Base-by-base conservation (phyloP, 1,140 invertebrate genomes). In the Oreohelix idahoensis region DNA sequence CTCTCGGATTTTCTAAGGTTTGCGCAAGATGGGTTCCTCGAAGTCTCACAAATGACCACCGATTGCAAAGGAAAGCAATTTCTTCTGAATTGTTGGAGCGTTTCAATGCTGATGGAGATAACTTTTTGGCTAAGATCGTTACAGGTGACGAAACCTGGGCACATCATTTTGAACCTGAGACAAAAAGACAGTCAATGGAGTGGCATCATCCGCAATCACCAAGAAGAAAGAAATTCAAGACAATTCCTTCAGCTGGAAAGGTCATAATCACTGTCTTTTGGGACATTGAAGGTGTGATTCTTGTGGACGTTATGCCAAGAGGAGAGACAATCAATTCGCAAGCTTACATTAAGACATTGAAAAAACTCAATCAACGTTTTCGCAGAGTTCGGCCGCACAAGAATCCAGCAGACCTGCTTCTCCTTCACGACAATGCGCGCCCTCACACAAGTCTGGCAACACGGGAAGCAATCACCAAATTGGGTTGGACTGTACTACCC, bases 271-370 rank as follows among this genome's bases (percentile, higher is more conserved):
- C 63, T 66, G 63, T 66, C 63, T 66, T 66, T 66, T 66, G 29
- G 63, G 63, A 66, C 63, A 66, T 29, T 66, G 63, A 66, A 66
- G 63, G 51, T 58, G 51, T 58, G 51, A 11, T 29, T 66, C 63
- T 66, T 66, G 63, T 66, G 63, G 63, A 66, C 32, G 63, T 66
- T 66, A 66, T 66, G 29, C 29, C 63, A 66, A 66, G 2, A 66
- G 63, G 63, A 66, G 63, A 35, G 63, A 66, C 8, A 66, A n/a
- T n/a, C n/a, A n/a, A 32, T 66, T 66, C 29, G 63, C n/a, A 66
- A 66, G 63, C 63, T 66, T 66, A 32, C 63, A 66, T 66, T 66
- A 66, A 66, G n/a, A 66, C 63, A 66, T 66, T 66, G 63, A 66
- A 66, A 66, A 66, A 66, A 66, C 63, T 66, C n/a, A 66, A 66